Base-by-base conservation (phyloP, 2,113 vertebrate species). In the Sylvietta virens region DNA sequence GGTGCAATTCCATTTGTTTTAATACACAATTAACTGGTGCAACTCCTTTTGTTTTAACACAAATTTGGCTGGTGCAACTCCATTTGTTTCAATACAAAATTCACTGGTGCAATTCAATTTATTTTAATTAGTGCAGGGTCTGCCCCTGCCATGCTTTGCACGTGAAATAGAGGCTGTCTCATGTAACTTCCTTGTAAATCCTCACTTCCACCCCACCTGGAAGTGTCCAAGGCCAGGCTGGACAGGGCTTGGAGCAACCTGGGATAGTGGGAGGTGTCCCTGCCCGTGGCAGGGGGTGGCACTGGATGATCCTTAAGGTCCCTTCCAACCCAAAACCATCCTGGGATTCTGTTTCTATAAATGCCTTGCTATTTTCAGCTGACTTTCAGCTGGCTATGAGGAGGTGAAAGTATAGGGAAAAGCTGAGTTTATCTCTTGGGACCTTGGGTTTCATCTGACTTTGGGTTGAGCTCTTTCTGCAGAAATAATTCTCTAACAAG, bases 161-260 rank as follows among this genome's bases (percentile, higher is more conserved):
- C 10, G 4, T 53, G 23, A 62, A 72, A 23, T 2, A 73, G 35
- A 35, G 11, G 4, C 57, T 79, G 51, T 71, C 15, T 54, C 19
- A 3, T 21, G 15, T 72, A 56, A 64, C 13, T 72, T 64, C 39
- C 20, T 76, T 82, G n/a, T 45, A 78, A 95, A 83, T 90, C n/a
- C 30, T 69, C 61, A n/a, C 61, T 20, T 74, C 54, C 54, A 54
- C 18, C 47, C 21, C n/a, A n/a, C n/a, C 47, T 76, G 54, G n/a
- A 1, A 69, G 17, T 47, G 30, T 15, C 40, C 78, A 22, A 61
- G 4, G 17, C 40, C 47, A 42, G 47, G 13, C 0, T 67, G 53
- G 61, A 15, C 0, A 0, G 28, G 4, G 11, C 2, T 76, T 40
- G 61, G 70, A 61, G 17, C 17, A 23, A 0, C 17, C 24, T 54